Percentiles rank a stretch among this genome's conserved stretches.
Conservation (phyloP, 2,113 vertebrate genomes). For the Odocoileus virginianus region DNA sequence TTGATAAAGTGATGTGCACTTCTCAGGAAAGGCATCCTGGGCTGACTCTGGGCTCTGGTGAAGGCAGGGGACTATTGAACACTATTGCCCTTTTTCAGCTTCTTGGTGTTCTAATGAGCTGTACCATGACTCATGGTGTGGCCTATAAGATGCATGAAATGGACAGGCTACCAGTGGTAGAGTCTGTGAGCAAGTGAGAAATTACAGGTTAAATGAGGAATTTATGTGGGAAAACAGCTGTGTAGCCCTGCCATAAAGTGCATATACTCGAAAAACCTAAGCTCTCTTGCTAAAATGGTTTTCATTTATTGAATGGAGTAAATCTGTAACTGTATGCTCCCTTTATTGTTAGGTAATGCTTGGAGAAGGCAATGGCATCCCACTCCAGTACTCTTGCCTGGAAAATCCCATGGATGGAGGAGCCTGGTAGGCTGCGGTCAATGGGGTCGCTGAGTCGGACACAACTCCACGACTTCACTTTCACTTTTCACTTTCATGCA, state of each 20-base stretch:
- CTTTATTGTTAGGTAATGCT: neutral
- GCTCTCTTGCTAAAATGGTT: neutral
- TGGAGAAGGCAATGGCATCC: too few relatives aligned
- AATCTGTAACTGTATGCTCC: neutral
- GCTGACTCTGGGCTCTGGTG: neutral
- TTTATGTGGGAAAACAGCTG: neutral
- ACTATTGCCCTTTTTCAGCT: neutral
- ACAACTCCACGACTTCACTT: too few relatives aligned
- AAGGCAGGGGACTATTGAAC: neutral
- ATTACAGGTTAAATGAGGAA: neutral
- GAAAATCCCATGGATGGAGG: too few relatives aligned
- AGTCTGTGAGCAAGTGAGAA: neutral
- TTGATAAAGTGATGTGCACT: neutral
- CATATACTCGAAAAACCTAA: neutral
- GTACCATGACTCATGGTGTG: neutral
- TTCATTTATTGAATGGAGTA: neutral
- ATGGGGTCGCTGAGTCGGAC: too few relatives aligned
- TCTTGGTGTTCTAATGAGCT: neutral
- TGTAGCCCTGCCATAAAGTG: neutral
- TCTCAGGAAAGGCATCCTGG: neutral
- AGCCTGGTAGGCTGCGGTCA: too few relatives aligned
- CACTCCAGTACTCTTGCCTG: too few relatives aligned
- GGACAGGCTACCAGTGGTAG: neutral
- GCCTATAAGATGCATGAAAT: neutral
- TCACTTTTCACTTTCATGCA: too few relatives aligned